Conservation (phyloP, 2,113 vertebrate species). For the Lethenteron camtschaticum region DNA sequence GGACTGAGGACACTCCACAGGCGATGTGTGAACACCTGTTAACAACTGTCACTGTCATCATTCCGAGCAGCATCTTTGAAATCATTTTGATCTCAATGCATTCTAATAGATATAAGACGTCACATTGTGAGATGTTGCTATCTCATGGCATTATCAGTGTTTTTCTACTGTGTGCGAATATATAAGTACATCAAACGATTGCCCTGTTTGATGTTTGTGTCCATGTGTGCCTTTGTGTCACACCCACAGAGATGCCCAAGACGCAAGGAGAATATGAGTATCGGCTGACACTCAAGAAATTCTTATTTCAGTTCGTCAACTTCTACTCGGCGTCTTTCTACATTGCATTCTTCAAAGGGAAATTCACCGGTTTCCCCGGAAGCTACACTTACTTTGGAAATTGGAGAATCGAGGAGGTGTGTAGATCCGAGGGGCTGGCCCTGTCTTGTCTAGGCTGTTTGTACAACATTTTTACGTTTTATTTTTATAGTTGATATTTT, state of each 20-base stretch:
- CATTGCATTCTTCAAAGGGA: constrained; percentile 79
- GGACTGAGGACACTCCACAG: no score
- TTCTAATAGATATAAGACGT: no score
- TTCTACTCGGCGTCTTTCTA: constrained; percentile 92
- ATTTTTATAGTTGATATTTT: background rate
- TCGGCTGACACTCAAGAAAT: constrained; percentile 83
- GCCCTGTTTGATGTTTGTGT: no score
- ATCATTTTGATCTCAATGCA: no score
- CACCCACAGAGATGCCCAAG: constrained; percentile 54
- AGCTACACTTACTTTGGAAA: constrained; percentile 52
- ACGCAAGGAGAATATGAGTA: constrained; percentile 76
- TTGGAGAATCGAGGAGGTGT: constrained; percentile 72
- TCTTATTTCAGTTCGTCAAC: constrained; percentile 85
- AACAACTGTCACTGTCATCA: no score
- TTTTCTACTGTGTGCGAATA: no score
- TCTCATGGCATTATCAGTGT: no score
- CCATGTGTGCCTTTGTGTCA: no score
- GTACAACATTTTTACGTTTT: background rate
- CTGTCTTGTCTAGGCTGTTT: background rate
- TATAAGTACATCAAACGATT: no score
- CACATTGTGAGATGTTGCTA: no score
- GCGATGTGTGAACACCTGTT: no score
- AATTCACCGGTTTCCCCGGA: constrained; percentile 55
- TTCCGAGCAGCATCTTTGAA: no score
- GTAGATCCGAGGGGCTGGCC: background rate